Evolutionary conservation across 2,113 vertebrate genomes (phyloP).

Genomic region (Tringa solitaria): DNA sequence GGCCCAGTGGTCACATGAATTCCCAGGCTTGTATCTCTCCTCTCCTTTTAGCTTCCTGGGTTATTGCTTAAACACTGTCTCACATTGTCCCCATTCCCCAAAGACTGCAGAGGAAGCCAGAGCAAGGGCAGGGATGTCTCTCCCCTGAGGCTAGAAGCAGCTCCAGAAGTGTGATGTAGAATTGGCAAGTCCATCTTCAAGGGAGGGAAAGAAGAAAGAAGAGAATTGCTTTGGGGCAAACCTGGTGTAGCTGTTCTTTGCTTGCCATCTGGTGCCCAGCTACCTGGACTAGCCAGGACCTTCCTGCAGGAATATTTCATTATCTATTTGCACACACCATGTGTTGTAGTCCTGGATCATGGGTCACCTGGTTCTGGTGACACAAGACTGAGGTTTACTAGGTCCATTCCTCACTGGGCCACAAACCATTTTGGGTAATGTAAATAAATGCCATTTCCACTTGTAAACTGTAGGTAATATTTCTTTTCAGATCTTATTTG

Average conservation of each 20-base stretch:
- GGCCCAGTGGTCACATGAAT: background rate
- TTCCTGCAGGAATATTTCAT: background rate
- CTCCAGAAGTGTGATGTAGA: background rate
- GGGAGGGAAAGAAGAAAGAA: background rate
- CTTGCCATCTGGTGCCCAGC: background rate
- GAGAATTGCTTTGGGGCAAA: background rate
- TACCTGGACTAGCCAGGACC: background rate
- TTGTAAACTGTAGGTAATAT: background rate
- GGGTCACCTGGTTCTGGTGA: background rate
- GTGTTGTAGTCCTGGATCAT: background rate
- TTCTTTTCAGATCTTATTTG: background rate
- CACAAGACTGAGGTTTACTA: background rate
- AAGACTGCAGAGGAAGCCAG: background rate
- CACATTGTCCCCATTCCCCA: background rate
- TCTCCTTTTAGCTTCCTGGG: background rate
- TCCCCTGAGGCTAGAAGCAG: background rate
- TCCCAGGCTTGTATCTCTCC: background rate
- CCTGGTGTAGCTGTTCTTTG: background rate
- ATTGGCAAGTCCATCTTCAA: background rate
- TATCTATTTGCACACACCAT: background rate
- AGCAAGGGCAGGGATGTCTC: background rate
- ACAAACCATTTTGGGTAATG: background rate
- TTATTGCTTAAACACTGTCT: background rate
- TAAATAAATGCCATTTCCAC: background rate
- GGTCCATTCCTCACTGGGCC: background rate